phyloP scores from a whole-genome alignment of 2,113 vertebrate genomes.

The Baryphthengus martii region DNA sequence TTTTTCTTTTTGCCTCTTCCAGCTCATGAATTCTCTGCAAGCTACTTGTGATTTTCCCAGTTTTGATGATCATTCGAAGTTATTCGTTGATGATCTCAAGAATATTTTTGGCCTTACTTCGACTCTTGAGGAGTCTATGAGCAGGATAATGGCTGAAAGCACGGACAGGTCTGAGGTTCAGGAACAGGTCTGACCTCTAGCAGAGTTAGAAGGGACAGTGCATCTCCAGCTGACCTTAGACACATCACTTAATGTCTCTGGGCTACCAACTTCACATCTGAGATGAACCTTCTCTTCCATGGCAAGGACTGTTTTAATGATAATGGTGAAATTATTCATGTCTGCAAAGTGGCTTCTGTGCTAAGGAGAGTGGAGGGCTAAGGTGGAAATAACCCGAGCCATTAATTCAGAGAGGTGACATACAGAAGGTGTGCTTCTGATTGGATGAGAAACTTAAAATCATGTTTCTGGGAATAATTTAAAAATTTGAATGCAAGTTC shows the following conservation, averaged over 20 bases:
- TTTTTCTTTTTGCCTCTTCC: neutral
- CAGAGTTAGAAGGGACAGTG: accelerated
- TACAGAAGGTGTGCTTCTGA: neutral
- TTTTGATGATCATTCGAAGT: neutral
- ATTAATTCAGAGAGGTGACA: neutral
- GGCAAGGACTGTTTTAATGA: neutral
- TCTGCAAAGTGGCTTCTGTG: neutral
- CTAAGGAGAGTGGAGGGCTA: neutral
- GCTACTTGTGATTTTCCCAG: neutral
- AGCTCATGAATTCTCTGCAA: neutral
- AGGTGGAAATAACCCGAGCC: neutral
- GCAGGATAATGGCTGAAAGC: neutral
- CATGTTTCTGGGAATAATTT: neutral
- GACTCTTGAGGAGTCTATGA: neutral
- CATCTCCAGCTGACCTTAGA: neutral
- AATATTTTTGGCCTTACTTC: neutral
- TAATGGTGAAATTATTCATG: neutral
- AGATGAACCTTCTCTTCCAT: neutral
- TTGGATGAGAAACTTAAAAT: neutral
- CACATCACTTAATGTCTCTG: neutral
- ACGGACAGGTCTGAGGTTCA: neutral
- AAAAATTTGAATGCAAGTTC: neutral
- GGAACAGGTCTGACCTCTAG: neutral
- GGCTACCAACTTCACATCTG: neutral
- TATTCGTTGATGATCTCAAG: neutral